Evolutionary conservation across 2,113 vertebrate species (phyloP), one percentile per base, ranked within the genome.

Genomic region (Hyaena hyaena): DNA sequence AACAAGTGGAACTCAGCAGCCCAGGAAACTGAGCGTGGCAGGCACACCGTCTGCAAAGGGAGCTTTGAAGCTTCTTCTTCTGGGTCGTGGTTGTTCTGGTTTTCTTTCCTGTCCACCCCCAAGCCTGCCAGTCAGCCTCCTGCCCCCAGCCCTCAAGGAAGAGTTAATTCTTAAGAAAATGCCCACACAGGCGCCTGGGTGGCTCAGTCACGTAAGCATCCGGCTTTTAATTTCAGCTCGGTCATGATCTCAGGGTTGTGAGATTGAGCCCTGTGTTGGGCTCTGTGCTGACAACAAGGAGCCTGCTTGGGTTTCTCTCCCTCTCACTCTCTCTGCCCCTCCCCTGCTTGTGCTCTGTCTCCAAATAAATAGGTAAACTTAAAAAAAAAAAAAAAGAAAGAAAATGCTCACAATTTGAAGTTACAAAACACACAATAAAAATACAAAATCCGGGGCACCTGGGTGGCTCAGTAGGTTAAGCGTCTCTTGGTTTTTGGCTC

Each of bases 151-250:
- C 24, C 50, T 82, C 58, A 26, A 90, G 55, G 26, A 68, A 58
- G 55, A 71, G 14, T 88, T 95, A 66, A 65, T 80, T 31, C 35
- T 80, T 73, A 28, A 86, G 45, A 92, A 89, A 88, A 92, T 58
- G 33, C 74, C 81, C 35, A 71, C 24, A 71, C 21, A 8, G 58
- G 58, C 7, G 6, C 58, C 58, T 61, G 58, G 58, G 58, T 23
- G 58, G 58, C 21, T 61, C 58, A 8, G 21, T 19, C 58, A 61
- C 7, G 19, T 23, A 9, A 23, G 58, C 21, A 61, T 23, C 58
- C 8, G 8, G 23, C 58, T 61, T 23, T 61, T 9, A 21, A 23
- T 21, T 61, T 61, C 58, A 61, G 58, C 21, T 61, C 58, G 58
- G 58, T 23, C 21, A 19, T 21, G 58, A 61, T 61, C 58, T 61